Conservation (phyloP, 2,797 vertebrate species). For the Oryzias sinensis region DNA sequence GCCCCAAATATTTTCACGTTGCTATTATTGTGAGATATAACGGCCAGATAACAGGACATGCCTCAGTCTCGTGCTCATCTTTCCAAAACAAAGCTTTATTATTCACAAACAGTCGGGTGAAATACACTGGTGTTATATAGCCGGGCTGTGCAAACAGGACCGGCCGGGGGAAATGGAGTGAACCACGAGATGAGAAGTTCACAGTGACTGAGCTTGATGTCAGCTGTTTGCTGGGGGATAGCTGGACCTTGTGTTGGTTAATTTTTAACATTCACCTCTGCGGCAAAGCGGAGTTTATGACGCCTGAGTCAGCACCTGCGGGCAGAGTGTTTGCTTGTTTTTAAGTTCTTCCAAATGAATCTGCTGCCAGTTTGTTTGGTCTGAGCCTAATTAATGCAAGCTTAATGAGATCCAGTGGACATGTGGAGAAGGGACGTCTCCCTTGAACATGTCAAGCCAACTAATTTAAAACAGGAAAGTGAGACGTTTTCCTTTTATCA, state of each 20-base stretch:
- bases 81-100: slow-evolving; percentile 59
- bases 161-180: slow-evolving; percentile 13
- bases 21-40: slow-evolving; percentile 54
- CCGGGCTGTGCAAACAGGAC: slow-evolving; percentile 40
- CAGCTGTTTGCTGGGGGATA: slow-evolving; percentile 23
- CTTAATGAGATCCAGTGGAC: slow-evolving; percentile 51
- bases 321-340: slow-evolving; percentile 37
- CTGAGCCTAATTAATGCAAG: slow-evolving; percentile 36
- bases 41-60: slow-evolving; percentile 29
- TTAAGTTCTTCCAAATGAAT: slow-evolving; percentile 22
- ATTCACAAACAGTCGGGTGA: slow-evolving; percentile 38
- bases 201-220: slow-evolving; percentile 22
- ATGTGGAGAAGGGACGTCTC: slow-evolving; percentile 28
- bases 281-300: not conserved
- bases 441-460: slow-evolving; percentile 46
- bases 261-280: slow-evolving; percentile 10
- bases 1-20: slow-evolving; percentile 43
- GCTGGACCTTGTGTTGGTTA: slow-evolving; percentile 19
- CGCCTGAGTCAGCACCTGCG: slow-evolving; percentile 10
- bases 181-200: slow-evolving; percentile 18
- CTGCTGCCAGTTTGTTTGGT: slow-evolving; percentile 44
- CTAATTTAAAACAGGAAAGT: slow-evolving; percentile 53
- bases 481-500: slow-evolving; percentile 43
- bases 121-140: slow-evolving; percentile 43
- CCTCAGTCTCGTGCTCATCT: slow-evolving; percentile 36